These are phyloP conservation scores for Oscheius onirici DNA, from an alignment of 2,888 invertebrate genomes.

Conservation along the genomic window DNA sequence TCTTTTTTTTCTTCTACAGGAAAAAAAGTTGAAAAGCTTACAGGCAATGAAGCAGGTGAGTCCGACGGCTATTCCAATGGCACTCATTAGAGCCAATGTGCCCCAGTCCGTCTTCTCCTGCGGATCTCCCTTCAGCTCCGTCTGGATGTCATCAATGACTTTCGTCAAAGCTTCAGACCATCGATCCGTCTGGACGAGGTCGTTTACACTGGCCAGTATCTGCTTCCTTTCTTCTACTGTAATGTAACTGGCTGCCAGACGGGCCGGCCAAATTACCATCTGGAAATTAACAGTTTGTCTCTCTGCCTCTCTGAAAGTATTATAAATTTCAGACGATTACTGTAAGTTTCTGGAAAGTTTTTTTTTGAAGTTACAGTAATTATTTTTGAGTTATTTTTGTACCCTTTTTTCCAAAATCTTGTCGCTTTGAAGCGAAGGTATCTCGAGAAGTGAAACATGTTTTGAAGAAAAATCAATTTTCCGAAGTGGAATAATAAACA, in stretches of 20 bases:
- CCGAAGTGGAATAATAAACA: too few relatives aligned
- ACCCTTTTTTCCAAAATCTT: too few relatives aligned
- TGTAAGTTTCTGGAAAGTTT: too few relatives aligned
- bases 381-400: too few relatives aligned
- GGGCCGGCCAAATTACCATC: conserved; percentile 70
- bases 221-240: conserved; percentile 62
- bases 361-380: too few relatives aligned
- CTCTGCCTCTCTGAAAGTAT: background rate
- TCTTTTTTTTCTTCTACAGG: background rate
- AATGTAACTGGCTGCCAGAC: conserved; percentile 68
- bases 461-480: too few relatives aligned
- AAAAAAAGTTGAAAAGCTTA: conserved; percentile 35
- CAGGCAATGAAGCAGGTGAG: conserved; percentile 68
- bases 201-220: conserved; percentile 65
- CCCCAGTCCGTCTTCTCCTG: conserved; percentile 64
- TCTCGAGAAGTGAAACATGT: too few relatives aligned
- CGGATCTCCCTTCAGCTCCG: conserved; percentile 66
- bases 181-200: conserved; percentile 63
- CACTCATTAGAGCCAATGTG: conserved; percentile 64
- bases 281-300: conserved; percentile 33
- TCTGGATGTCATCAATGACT: conserved; percentile 63
- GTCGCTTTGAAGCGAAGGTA: too few relatives aligned
- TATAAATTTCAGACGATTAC: too few relatives aligned
- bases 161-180: conserved; percentile 66
- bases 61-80: conserved; percentile 66